Conservation (phyloP, 2,113 vertebrate species). For the Stercorarius parasiticus region DNA sequence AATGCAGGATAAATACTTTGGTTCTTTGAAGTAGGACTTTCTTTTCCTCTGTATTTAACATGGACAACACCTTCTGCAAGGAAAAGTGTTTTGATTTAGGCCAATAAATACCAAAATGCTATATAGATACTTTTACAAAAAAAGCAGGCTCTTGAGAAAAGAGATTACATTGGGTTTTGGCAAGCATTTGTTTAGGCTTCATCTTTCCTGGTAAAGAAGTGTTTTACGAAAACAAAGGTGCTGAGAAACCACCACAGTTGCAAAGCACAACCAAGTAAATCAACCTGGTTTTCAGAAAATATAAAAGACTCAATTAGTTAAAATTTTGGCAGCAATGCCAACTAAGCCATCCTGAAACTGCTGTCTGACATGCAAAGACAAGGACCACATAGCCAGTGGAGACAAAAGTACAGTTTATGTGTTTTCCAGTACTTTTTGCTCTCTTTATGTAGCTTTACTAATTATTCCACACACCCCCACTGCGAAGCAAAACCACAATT, state of each 20-base stretch:
- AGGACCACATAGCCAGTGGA: not conserved
- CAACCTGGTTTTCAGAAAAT: not conserved
- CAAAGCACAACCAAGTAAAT: not conserved
- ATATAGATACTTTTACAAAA: not conserved
- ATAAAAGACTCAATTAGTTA: not conserved
- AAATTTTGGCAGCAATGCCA: not conserved
- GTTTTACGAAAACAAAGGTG: not conserved
- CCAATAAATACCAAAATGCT: not conserved
- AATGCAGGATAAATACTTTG: not conserved
- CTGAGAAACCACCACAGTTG: not conserved
- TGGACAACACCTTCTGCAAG: not conserved
- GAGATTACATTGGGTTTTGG: not conserved
- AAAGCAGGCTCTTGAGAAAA: not conserved
- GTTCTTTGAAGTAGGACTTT: not conserved
- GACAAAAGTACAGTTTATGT: not conserved
- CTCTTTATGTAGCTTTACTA: not conserved
- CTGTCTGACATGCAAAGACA: not conserved
- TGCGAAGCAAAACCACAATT: not conserved
- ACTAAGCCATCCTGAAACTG: not conserved
- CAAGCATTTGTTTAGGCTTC: not conserved
- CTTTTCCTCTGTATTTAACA: not conserved
- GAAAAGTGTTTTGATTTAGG: not conserved
- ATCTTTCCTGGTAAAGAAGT: not conserved
- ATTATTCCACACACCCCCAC: accelerated
- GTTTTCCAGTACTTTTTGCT: not conserved